These are phyloP conservation scores for Noctua pronuba DNA, from an alignment of 2,888 invertebrate species.

Conservation along the genomic window DNA sequence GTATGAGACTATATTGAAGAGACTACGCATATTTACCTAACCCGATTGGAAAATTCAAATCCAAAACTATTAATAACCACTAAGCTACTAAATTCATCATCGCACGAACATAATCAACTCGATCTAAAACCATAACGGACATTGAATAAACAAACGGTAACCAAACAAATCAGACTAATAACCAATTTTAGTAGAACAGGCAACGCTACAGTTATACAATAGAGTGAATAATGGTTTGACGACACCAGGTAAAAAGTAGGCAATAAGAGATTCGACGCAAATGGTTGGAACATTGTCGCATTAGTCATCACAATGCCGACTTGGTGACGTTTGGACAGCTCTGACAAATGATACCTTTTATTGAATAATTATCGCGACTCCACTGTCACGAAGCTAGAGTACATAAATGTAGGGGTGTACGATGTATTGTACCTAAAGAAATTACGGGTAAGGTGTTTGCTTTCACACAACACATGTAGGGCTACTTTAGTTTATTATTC, in stretches of 20 bases:
- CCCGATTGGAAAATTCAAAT: conserved; percentile 20
- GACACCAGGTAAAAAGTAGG: conserved; percentile 87
- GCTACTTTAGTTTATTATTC: conserved; percentile 27
- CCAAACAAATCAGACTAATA: conserved; percentile 72
- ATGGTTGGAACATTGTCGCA: conserved; percentile 85
- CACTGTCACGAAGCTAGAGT: conserved; percentile 76
- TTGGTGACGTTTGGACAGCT: conserved; percentile 86
- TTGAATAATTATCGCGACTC: conserved; percentile 86
- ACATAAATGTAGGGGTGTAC: conserved; percentile 69
- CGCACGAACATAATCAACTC: conserved; percentile 34
- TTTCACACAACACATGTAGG: conserved; percentile 25
- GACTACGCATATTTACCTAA: conserved; percentile 24
- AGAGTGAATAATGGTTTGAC: conserved; percentile 84
- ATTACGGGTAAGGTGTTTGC: conserved; percentile 41
- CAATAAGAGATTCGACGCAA: conserved; percentile 85
- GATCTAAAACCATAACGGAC: conserved; percentile 63
- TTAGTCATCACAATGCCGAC: conserved; percentile 88
- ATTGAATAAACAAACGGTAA: conserved; percentile 66
- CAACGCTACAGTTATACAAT: conserved; percentile 80
- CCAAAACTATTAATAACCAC: conserved; percentile 38
- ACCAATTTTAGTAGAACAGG: conserved; percentile 73
- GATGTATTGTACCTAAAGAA: conserved; percentile 27
- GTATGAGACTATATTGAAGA: conserved; percentile 2
- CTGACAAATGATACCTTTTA: conserved; percentile 88
- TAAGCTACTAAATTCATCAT: conserved; percentile 28